Percentiles rank a stretch among this genome's conserved stretches.
Conservation (phyloP, 1,140 invertebrate genomes). For the Helicoverpa armigera region DNA sequence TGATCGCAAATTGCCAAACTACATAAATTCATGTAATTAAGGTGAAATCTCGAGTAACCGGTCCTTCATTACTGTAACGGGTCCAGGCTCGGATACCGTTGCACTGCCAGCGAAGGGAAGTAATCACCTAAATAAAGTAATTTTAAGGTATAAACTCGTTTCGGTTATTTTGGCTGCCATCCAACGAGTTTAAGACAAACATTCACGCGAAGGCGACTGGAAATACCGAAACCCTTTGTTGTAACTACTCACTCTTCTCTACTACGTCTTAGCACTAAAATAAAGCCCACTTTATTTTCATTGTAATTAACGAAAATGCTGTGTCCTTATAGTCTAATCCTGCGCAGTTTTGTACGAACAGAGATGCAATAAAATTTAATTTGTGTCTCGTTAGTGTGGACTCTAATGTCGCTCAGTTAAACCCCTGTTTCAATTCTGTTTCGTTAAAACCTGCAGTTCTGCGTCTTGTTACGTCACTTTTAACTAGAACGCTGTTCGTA, state of each 20-base stretch:
- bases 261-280: constrained; percentile 55
- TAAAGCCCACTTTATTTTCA: constrained; percentile 36
- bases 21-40: constrained; percentile 39
- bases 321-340: constrained; percentile 25
- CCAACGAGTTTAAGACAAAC: constrained; percentile 59
- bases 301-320: constrained; percentile 19
- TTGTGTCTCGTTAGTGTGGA: constrained; percentile 21
- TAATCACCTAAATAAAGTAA: constrained; percentile 48
- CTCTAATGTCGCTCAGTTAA: constrained; percentile 1
- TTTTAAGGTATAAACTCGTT: constrained; percentile 51
- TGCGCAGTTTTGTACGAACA: constrained; percentile 14
- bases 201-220: constrained; percentile 55
- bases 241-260: constrained; percentile 50
- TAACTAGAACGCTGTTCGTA: constrained; percentile 16
- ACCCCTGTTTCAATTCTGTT: not conserved
- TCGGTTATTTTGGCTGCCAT: constrained; percentile 55
- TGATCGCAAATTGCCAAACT: constrained; percentile 29
- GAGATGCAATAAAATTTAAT: constrained; percentile 7
- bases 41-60: constrained; percentile 47
- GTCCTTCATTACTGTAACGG: constrained; percentile 44
- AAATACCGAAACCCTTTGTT: constrained; percentile 59
- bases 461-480: constrained; percentile 21
- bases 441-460: constrained; percentile 19
- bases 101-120: constrained; percentile 21
- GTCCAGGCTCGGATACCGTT: constrained; percentile 37